Evolutionary conservation across 2,888 invertebrate genomes (phyloP).

Genomic region (Callyntrura sp.): DNA sequence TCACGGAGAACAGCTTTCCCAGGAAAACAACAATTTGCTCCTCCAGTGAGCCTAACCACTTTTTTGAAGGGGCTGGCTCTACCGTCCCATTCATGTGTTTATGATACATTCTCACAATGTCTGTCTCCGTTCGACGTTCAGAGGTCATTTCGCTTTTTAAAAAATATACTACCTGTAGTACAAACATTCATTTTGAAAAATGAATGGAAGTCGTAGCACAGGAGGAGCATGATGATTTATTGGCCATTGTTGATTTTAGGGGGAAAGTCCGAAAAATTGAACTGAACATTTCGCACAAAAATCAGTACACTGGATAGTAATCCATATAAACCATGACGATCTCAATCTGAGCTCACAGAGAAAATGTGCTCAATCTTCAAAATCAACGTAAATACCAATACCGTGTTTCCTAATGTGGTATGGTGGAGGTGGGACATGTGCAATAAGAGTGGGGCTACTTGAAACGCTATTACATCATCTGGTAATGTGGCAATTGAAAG

Average conservation of each 20-base stretch:
- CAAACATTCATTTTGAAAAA: slow-evolving; percentile 2
- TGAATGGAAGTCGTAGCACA: not conserved
- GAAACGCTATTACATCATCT: not conserved
- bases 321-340: too few relatives aligned
- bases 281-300: not conserved
- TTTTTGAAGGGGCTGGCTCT: slow-evolving; percentile 40
- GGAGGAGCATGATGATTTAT: not conserved
- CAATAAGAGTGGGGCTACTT: not conserved
- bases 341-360: too few relatives aligned
- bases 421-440: too few relatives aligned
- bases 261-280: too few relatives aligned
- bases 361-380: too few relatives aligned
- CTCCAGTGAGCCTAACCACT: slow-evolving; percentile 59
- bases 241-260: not conserved
- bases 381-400: too few relatives aligned
- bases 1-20: slow-evolving; percentile 55
- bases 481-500: too few relatives aligned
- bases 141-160: slow-evolving; percentile 15
- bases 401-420: too few relatives aligned
- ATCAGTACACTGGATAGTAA: too few relatives aligned
- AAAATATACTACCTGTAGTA: not conserved
- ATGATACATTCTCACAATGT: slow-evolving; percentile 63
- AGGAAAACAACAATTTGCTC: slow-evolving; percentile 60
- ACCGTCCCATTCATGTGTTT: slow-evolving; percentile 58
- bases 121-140: slow-evolving; percentile 4